Evolutionary conservation across 2,888 invertebrate species (phyloP), one percentile per base, ranked within the genome.

Genomic region (Agrochola lota): DNA sequence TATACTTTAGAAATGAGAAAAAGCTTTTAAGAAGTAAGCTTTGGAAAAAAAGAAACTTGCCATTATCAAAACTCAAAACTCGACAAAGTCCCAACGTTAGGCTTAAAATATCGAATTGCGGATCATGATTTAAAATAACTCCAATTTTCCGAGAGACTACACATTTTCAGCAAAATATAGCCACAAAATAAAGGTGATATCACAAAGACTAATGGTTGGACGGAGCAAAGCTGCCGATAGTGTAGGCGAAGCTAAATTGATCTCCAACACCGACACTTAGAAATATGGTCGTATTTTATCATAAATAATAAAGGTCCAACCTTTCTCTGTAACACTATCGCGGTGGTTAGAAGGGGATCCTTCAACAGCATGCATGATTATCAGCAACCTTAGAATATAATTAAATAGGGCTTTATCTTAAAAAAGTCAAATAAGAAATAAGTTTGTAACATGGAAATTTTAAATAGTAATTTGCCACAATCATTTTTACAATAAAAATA

Each of bases 211-310:
- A 91, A 91, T 90, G 86, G 85, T 57, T 35, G 57, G 78, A 77
- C 84, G 76, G 68, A 69, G 52, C 60, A 67, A 78, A 55, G 76
- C 77, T 80, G 70, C 81, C 83, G 86, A 90, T 88, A 88, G 83
- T 81, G 78, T 83, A 88, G 88, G 88, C 85, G 90, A 90, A 83
- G 90, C 89, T 86, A 90, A 91, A 91, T 91, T 89, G 90, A 91
- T 90, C 84, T 89, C 84, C 85, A 77, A 85, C 83, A 85, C 86
- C 83, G 87, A 86, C 89, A 88, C 83, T 78, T 85, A 76, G 87
- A 91, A 90, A 92, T 90, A 91, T 92, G 84, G 84, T 74, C 71
- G 83, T 87, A 83, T 86, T 92, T 87, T 86, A 89, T 92, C 91
- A 91, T 89, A 89, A 81, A 88, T 90, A 90, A 89, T 86, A 89